Evolutionary conservation across 1,140 invertebrate species (phyloP), one percentile per base, ranked within the genome.

Genomic region (Telenomus remus): DNA sequence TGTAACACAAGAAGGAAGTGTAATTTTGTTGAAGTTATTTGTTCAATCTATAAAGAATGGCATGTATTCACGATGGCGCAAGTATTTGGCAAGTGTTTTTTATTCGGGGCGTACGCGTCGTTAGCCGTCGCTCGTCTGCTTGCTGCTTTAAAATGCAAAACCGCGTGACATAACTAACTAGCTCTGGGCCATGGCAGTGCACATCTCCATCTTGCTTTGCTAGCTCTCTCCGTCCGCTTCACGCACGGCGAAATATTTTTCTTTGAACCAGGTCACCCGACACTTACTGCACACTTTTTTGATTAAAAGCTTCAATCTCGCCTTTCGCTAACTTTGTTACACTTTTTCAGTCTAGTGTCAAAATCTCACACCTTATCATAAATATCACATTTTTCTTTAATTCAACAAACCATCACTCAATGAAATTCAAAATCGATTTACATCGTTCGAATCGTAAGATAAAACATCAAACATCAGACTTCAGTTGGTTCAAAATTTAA

Each of bases 81-180:
- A 34, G 44, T 54, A 64, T 68, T 60, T 49, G 48, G 47, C 64
- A 37, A 43, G 56, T 19, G 39, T 71, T 57, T 27, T 74, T 73
- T 72, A 77, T 78, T 82, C 39, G 47, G 69, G 4, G 61, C 60
- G 57, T 73, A 75, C 68, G 79, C 72, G 70, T 82, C 78, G 75
- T 82, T 81, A 82, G 76, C 48, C 80, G 61, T 49, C 57, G 48
- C 64, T 80, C 64, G 74, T 80, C 75, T 65, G 64, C 53, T 48
- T 57, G 78, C 76, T 82, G 75, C 75, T 82, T 83, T 83, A 83
- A 79, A 82, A 82, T 83, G 81, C 80, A 82, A 83, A 76, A 82
- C 75, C 77, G 69, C 57, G 46, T 66, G 78, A 79, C 76, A 79
- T 79, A 83, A 84, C 80, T 81, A 83, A 81, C 78, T 79, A 81